Evolutionary conservation across 1,140 invertebrate species (phyloP).

Genomic region (Gryon sp.): DNA sequence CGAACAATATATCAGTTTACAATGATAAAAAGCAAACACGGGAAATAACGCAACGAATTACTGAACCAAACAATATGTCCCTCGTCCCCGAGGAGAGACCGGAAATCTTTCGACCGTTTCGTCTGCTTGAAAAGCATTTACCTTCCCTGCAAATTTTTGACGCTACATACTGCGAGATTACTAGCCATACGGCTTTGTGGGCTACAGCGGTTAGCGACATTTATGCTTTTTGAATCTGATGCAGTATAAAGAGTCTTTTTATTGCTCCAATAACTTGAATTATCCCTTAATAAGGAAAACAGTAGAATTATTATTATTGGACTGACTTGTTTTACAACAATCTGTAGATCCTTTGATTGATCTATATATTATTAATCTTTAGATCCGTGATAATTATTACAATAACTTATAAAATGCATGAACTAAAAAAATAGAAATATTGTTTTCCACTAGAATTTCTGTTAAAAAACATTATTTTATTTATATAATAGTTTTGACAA

Average conservation of each 20-base stretch:
- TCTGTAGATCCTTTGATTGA: no score
- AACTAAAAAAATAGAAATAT: background rate
- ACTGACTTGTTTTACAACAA: no score
- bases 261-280: background rate
- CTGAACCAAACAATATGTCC: conserved; percentile 78
- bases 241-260: conserved; percentile 3
- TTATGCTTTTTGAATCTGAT: conserved; percentile 15
- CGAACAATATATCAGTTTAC: conserved; percentile 77
- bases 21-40: conserved; percentile 78
- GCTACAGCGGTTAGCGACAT: background rate
- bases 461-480: no score
- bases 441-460: no score
- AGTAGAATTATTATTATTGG: background rate
- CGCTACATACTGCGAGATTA: conserved; percentile 54
- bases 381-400: no score
- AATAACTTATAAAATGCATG: background rate
- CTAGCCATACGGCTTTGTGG: conserved; percentile 21
- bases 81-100: conserved; percentile 70
- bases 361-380: no score
- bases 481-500: no score
- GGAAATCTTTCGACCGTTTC: conserved; percentile 63
- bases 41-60: conserved; percentile 76
- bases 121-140: conserved; percentile 57
- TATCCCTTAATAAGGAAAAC: background rate
- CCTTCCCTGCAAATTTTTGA: conserved; percentile 46